Conservation (phyloP, 2,888 invertebrate genomes). For the Branchipolynoe longqiensis region DNA sequence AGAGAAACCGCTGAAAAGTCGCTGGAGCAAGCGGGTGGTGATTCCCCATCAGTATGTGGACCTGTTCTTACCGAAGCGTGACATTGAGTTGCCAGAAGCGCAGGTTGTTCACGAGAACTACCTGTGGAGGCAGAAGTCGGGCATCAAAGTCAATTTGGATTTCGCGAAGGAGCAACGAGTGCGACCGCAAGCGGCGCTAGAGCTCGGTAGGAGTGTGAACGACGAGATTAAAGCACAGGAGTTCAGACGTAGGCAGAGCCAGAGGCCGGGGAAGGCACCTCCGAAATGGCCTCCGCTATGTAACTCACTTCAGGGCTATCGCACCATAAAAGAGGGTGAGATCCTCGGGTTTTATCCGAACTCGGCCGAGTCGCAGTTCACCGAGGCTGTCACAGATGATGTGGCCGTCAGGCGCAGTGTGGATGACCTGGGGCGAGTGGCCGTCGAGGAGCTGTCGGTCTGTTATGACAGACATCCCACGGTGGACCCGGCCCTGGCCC, state of each 20-base stretch:
- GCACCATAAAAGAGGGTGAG: background rate
- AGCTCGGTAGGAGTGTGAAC: too few species aligned
- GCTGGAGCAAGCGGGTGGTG: background rate
- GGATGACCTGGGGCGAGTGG: background rate
- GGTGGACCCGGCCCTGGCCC: background rate
- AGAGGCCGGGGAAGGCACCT: background rate
- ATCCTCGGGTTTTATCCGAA: slow-evolving; percentile 35
- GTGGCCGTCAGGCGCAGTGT: background rate
- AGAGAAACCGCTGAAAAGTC: background rate
- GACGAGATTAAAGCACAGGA: too few species aligned
- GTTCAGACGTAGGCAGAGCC: too few species aligned
- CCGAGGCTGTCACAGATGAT: background rate
- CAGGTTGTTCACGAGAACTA: slow-evolving; percentile 31
- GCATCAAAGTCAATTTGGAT: slow-evolving; percentile 26
- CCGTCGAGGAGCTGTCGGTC: background rate
- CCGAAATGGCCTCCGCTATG: background rate
- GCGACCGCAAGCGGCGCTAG: too few species aligned
- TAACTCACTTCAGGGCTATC: too few species aligned
- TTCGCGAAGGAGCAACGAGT: background rate
- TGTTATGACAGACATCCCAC: too few species aligned
- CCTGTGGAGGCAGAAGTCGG: slow-evolving; percentile 25
- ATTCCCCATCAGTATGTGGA: slow-evolving; percentile 33
- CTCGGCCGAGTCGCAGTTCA: slow-evolving; percentile 2
- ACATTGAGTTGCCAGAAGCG: slow-evolving; percentile 12
- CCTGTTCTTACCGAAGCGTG: slow-evolving; percentile 9